These are phyloP conservation scores for Crotalus tigris DNA, from an alignment of 2,113 vertebrate genomes.

Conservation along the genomic window DNA sequence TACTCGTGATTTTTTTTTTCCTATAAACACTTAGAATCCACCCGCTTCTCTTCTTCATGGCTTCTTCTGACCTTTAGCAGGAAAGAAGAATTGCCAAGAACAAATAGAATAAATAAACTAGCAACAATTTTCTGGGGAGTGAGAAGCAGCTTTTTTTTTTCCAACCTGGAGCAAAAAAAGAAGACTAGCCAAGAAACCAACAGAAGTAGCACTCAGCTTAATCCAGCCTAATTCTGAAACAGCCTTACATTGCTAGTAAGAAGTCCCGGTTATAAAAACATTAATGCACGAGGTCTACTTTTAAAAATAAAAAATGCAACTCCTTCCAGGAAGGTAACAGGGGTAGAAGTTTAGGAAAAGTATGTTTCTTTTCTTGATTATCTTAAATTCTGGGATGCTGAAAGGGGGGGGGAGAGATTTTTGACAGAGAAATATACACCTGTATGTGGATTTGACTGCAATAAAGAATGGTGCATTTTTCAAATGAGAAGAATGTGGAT, in stretches of 20 bases:
- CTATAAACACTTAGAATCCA: neutral
- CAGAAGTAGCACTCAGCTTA: neutral
- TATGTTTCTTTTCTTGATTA: neutral
- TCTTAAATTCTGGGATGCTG: neutral
- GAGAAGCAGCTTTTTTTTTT: neutral
- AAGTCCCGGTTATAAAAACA: neutral
- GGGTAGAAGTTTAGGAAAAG: neutral
- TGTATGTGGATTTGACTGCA: neutral
- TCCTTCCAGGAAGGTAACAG: neutral
- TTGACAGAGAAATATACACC: neutral
- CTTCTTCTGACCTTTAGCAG: neutral
- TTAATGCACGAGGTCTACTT: neutral
- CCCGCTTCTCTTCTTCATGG: neutral
- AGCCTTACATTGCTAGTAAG: neutral
- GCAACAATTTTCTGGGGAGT: neutral
- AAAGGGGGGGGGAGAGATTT: rapidly evolving
- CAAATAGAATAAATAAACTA: neutral
- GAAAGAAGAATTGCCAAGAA: neutral
- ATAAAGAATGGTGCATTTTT: neutral
- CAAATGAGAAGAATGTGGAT: neutral
- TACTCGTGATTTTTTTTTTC: neutral
- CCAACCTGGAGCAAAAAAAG: neutral
- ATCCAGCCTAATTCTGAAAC: neutral
- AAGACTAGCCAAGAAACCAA: neutral
- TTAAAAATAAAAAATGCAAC: neutral